These are phyloP conservation scores for Brenthis ino DNA, from an alignment of 2,888 invertebrate genomes.

Conservation along the genomic window DNA sequence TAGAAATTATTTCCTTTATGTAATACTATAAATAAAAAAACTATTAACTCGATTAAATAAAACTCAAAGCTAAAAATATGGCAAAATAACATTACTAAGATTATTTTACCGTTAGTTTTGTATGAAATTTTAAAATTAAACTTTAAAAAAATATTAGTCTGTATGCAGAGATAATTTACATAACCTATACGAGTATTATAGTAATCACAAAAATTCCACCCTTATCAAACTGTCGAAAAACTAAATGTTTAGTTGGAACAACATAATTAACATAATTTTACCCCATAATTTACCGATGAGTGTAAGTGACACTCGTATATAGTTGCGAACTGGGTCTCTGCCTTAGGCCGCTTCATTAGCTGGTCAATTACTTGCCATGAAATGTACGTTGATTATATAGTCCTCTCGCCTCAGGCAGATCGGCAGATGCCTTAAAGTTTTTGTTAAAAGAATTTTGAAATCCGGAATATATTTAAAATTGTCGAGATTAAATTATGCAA, in stretches of 20 bases:
- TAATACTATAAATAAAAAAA: no score
- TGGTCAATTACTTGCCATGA: slow-evolving; percentile 73
- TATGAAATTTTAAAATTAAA: not conserved
- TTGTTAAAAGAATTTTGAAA: slow-evolving; percentile 57
- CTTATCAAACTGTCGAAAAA: slow-evolving; percentile 9
- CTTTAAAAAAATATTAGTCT: not conserved
- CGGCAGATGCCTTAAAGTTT: slow-evolving; percentile 67
- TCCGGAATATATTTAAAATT: slow-evolving; percentile 47
- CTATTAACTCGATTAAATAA: no score
- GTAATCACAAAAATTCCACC: slow-evolving; percentile 11
- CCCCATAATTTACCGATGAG: slow-evolving; percentile 36
- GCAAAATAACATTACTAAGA: no score
- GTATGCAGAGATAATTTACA: not conserved
- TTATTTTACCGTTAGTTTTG: no score
- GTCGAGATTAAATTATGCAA: slow-evolving; percentile 21
- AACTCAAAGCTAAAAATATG: no score
- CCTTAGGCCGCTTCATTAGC: slow-evolving; percentile 76
- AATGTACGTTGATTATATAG: slow-evolving; percentile 76
- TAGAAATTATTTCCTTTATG: no score
- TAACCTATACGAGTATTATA: not conserved
- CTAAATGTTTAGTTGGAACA: slow-evolving; percentile 14
- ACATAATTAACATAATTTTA: slow-evolving; percentile 24
- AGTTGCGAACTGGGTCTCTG: slow-evolving; percentile 75
- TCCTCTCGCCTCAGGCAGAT: slow-evolving; percentile 59
- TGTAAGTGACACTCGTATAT: slow-evolving; percentile 68